phyloP scores from a whole-genome alignment of 2,888 invertebrate genomes.

The Lamproptera curius region DNA sequence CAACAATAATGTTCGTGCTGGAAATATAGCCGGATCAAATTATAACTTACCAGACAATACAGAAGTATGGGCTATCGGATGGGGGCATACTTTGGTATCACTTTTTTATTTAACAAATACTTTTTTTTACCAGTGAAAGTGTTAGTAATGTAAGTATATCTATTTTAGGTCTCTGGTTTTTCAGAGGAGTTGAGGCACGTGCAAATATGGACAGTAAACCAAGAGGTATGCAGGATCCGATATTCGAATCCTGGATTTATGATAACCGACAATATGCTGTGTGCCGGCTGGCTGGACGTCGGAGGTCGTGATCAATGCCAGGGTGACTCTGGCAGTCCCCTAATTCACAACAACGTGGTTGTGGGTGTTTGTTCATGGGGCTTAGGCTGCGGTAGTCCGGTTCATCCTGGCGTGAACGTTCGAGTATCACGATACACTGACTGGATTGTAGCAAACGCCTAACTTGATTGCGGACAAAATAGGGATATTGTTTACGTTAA shows the following conservation, averaged over 20 bases:
- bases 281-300: slow-evolving; percentile 40
- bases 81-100: slow-evolving; percentile 31
- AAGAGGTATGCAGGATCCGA: slow-evolving; percentile 32
- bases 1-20: slow-evolving; percentile 26
- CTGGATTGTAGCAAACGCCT: slow-evolving; percentile 32
- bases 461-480: too few relatives aligned
- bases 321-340: slow-evolving; percentile 42
- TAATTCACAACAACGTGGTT: slow-evolving; percentile 36
- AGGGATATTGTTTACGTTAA: too few relatives aligned
- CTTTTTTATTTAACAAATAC: too few relatives aligned
- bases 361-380: slow-evolving; percentile 43
- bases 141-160: too few relatives aligned
- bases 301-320: slow-evolving; percentile 43
- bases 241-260: slow-evolving; percentile 25
- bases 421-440: slow-evolving; percentile 35
- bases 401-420: slow-evolving; percentile 38
- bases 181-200: slow-evolving; percentile 41
- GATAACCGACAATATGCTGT: slow-evolving; percentile 42
- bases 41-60: slow-evolving; percentile 35
- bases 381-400: slow-evolving; percentile 29
- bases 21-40: slow-evolving; percentile 31
- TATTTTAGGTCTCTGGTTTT: slow-evolving; percentile 30
- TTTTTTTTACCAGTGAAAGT: too few relatives aligned
- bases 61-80: slow-evolving; percentile 39
- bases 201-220: slow-evolving; percentile 39